Conservation (phyloP, 1,140 invertebrate species). For the Trissolcus basalis region DNA sequence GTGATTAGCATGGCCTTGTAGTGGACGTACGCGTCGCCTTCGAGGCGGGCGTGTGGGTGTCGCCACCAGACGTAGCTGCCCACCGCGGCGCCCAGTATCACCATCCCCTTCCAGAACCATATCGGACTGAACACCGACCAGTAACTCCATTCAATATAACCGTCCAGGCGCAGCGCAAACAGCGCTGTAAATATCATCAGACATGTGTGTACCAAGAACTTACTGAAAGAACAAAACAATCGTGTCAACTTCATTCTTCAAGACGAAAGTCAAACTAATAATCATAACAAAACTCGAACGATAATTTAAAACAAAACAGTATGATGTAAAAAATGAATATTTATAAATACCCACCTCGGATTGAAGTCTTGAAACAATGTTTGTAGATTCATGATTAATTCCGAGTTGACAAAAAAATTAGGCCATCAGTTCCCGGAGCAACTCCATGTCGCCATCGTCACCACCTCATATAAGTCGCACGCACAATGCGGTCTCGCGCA, state of each 20-base stretch:
- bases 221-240: slow-evolving; percentile 79
- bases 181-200: slow-evolving; percentile 93
- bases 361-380: slow-evolving; percentile 94
- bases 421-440: slow-evolving; percentile 8
- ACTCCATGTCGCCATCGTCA: too few relatives aligned
- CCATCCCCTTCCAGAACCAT: slow-evolving; percentile 97
- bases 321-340: slow-evolving; percentile 13
- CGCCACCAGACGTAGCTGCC: slow-evolving; percentile 96
- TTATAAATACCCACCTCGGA: slow-evolving; percentile 88
- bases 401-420: slow-evolving; percentile 37
- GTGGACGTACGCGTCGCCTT: slow-evolving; percentile 96
- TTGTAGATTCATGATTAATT: slow-evolving; percentile 87
- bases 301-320: too few relatives aligned
- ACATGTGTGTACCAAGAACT: slow-evolving; percentile 96
- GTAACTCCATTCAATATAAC: slow-evolving; percentile 91
- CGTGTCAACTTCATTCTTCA: too few relatives aligned
- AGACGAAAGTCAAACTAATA: too few relatives aligned
- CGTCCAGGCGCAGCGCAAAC: slow-evolving; percentile 92
- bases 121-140: slow-evolving; percentile 96
- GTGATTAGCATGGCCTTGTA: slow-evolving; percentile 98
- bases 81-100: slow-evolving; percentile 90
- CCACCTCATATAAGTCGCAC: too few relatives aligned
- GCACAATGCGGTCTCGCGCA: too few relatives aligned
- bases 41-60: slow-evolving; percentile 91
- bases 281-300: too few relatives aligned